phyloP scores from a whole-genome alignment of 2,888 invertebrate species.

The Mesorhabditis belari region DNA sequence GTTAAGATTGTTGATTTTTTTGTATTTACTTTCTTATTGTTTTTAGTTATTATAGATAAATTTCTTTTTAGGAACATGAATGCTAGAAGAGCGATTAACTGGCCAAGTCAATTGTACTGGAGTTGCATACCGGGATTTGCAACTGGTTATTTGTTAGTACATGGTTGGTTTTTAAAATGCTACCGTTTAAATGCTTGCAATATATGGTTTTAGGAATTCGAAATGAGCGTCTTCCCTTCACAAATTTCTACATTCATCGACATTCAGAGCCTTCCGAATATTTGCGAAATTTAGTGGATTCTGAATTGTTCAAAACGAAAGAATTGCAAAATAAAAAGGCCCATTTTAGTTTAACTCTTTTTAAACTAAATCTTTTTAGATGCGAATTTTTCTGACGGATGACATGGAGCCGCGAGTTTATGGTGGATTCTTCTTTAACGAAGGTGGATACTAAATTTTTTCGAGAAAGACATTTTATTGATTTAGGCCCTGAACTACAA shows the following conservation, averaged over 20 bases:
- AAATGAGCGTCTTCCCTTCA: not conserved
- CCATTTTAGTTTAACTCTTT: too few relatives aligned
- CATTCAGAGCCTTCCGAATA: slow-evolving; percentile 20
- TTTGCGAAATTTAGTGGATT: slow-evolving; percentile 30
- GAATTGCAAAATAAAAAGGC: slow-evolving; percentile 22
- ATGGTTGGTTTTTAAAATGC: slow-evolving; percentile 21
- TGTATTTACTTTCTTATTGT: too few relatives aligned
- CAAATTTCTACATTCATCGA: slow-evolving; percentile 18
- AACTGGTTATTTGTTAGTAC: slow-evolving; percentile 27
- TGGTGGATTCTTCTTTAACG: slow-evolving; percentile 28
- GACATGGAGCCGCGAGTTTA: slow-evolving; percentile 29
- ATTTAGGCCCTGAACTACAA: slow-evolving; percentile 35
- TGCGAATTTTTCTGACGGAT: slow-evolving; percentile 21
- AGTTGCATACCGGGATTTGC: slow-evolving; percentile 26
- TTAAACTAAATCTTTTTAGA: slow-evolving; percentile 18
- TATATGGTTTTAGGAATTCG: not conserved
- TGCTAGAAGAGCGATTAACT: too few relatives aligned
- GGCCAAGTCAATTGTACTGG: slow-evolving; percentile 23
- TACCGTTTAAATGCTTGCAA: too few relatives aligned
- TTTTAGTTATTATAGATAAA: too few relatives aligned
- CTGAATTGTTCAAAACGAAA: slow-evolving; percentile 25
- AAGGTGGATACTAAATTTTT: too few relatives aligned
- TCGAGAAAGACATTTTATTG: too few relatives aligned
- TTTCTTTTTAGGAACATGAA: too few relatives aligned
- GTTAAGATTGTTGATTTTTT: too few relatives aligned